These are phyloP conservation scores for Agonopterix subpropinquella DNA, from an alignment of 2,888 invertebrate genomes.

Conservation along the genomic window DNA sequence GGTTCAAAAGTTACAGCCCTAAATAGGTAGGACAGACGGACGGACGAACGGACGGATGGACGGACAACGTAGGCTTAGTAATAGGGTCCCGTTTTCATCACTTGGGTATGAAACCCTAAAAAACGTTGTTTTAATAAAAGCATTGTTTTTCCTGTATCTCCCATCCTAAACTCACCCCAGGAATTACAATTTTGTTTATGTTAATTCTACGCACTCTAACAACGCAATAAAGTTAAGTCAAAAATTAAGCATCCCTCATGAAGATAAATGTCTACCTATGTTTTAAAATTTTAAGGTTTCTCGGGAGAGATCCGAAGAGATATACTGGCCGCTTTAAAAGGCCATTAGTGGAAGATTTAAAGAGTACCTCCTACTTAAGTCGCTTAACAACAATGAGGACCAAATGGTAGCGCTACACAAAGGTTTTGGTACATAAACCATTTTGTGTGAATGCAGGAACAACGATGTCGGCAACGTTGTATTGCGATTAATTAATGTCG, in stretches of 20 bases:
- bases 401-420: constrained; percentile 49
- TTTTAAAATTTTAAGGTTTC: constrained; percentile 42
- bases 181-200: too few species aligned
- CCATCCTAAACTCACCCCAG: too few species aligned
- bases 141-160: too few species aligned
- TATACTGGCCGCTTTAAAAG: constrained; percentile 62
- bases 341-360: constrained; percentile 64
- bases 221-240: background rate
- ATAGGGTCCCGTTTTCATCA: too few species aligned
- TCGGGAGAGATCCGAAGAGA: constrained; percentile 38
- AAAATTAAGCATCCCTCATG: background rate
- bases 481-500: too few species aligned
- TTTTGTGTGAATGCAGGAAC: background rate
- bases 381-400: constrained; percentile 55
- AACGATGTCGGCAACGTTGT: background rate
- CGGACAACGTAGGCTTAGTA: too few species aligned
- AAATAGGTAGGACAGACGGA: too few species aligned
- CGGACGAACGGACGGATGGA: too few species aligned
- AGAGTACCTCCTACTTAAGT: constrained; percentile 56
- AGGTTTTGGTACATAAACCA: constrained; percentile 22
- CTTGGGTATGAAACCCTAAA: too few species aligned
- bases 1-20: too few species aligned
- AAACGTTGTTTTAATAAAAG: too few species aligned
- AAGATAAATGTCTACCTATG: constrained; percentile 8
- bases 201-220: too few species aligned